These are phyloP conservation scores for Trematomus bernacchii DNA, from an alignment of 2,797 vertebrate genomes.

Conservation along the genomic window DNA sequence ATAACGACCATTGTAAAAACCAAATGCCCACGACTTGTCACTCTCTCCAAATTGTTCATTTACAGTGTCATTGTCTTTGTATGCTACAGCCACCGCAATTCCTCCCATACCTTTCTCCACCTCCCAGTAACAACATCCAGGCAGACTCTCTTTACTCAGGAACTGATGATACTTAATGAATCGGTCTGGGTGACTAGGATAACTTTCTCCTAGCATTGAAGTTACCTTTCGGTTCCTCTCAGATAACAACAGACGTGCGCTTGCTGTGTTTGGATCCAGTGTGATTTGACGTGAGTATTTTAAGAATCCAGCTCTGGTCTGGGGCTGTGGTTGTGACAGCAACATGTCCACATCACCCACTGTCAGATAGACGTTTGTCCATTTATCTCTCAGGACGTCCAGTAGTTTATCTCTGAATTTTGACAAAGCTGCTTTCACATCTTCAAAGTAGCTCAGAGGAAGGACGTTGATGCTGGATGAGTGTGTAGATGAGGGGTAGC, in stretches of 20 bases:
- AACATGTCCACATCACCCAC: constrained; percentile 26
- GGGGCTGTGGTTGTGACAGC: background rate
- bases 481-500: no score
- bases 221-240: constrained; percentile 1
- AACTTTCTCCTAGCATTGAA: fast-evolving
- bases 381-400: background rate
- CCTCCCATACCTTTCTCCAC: no score
- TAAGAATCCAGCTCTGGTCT: background rate
- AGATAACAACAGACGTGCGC: background rate
- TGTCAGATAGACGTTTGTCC: constrained; percentile 19
- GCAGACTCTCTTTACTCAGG: no score
- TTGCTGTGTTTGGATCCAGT: constrained; percentile 16
- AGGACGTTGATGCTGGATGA: no score
- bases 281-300: background rate
- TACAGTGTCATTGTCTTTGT: no score
- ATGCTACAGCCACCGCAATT: no score
- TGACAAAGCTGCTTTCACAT: constrained; percentile 13
- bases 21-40: no score
- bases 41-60: no score
- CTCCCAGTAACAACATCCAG: no score
- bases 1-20: no score
- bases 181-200: background rate
- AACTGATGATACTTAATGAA: no score
- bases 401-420: constrained; percentile 15
- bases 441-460: constrained; percentile 8